Base-by-base conservation (phyloP, 1,140 invertebrate species). In the Papilio polyxenes region DNA sequence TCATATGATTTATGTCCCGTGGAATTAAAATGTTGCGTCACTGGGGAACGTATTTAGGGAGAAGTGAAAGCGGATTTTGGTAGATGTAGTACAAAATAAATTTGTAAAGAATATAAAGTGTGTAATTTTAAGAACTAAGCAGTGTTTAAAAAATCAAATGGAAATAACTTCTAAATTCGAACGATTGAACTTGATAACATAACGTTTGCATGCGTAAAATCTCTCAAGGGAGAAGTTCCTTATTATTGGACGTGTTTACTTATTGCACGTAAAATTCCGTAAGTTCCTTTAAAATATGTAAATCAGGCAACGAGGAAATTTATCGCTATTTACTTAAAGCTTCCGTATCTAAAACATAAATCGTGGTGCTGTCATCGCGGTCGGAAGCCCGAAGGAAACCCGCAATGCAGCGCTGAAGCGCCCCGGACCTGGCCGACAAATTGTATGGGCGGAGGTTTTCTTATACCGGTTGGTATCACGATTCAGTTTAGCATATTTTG, bases 1-100 rank as follows among this genome's bases (percentile, higher is more conserved):
- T 81, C 74, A 31, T 81, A 86, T 87, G 86, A 87, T 87, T 87
- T 86, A 87, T 87, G 62, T 76, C 75, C 20, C 78, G 65, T 31
- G 40, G 83, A 82, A 87, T 87, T 87, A 87, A 87, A 87, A 87
- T 83, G 86, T 87, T 82, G 65, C 84, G 59, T 20, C 77, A 49
- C 65, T 9, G 56, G 83, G 83, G 82, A 72, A 81, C 40, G 40
- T 75, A 44, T 20, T 9, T 78, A 37, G 7, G 79, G 78, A 17
- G 9, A 23, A 20, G 37, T 65, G 23, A 17, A 3, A 65, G 59
- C 75, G 82, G 75, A 49, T 31, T 51, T 51, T 2, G 13, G 13
- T 49, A 2, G 0, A 3, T 8, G 10, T 49, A 49, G 3, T 49
- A 8, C 48, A 49, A 49, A 49, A 49, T 49, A 49, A 49, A 8